Percentiles rank a stretch among this genome's conserved stretches.
phyloP scores from a whole-genome alignment of 2,888 invertebrate genomes.

The Athalia rosae region DNA sequence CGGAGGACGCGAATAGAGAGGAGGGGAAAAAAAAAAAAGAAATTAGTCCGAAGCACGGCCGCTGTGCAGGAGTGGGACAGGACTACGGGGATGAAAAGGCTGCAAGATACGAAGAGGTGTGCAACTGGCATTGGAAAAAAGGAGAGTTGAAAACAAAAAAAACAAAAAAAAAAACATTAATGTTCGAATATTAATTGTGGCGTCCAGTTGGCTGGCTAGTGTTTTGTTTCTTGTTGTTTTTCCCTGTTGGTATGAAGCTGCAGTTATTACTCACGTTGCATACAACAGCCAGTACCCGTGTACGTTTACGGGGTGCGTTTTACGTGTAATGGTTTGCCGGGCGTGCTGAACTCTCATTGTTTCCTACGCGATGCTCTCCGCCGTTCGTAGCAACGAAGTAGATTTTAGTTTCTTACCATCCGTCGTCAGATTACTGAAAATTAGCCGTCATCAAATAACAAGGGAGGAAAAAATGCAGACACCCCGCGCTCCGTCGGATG shows the following conservation, averaged over 20 bases:
- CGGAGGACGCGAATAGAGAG: conserved; percentile 17
- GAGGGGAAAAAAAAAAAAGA: conserved; percentile 14
- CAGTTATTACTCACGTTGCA: neutral
- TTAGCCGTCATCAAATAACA: conserved; percentile 5
- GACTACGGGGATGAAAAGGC: conserved; percentile 1
- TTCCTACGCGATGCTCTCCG: conserved; percentile 28
- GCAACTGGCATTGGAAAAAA: no score
- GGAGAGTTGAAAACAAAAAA: conserved; percentile 30
- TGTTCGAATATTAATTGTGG: conserved; percentile 44
- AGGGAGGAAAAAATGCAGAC: conserved; percentile 2
- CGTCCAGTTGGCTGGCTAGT: conserved; percentile 35
- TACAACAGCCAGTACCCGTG: conserved; percentile 18
- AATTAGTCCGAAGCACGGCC: conserved; percentile 21
- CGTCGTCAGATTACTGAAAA: conserved; percentile 18
- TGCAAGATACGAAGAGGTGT: no score
- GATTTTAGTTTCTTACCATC: conserved; percentile 11
- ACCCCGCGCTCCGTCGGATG: neutral
- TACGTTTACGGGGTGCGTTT: neutral
- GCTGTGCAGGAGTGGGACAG: conserved; percentile 21
- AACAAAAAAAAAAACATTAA: conserved; percentile 28
- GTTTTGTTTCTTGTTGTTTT: conserved; percentile 43
- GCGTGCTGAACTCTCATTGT: conserved; percentile 32
- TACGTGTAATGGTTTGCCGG: conserved; percentile 31
- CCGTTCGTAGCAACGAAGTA: neutral
- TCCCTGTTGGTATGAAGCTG: conserved; percentile 15